A percentile compares a stretch with the other conserved stretches of the same genome.
Evolutionary conservation across 2,113 vertebrate genomes (phyloP).

Genomic region (Mesitornis unicolor): DNA sequence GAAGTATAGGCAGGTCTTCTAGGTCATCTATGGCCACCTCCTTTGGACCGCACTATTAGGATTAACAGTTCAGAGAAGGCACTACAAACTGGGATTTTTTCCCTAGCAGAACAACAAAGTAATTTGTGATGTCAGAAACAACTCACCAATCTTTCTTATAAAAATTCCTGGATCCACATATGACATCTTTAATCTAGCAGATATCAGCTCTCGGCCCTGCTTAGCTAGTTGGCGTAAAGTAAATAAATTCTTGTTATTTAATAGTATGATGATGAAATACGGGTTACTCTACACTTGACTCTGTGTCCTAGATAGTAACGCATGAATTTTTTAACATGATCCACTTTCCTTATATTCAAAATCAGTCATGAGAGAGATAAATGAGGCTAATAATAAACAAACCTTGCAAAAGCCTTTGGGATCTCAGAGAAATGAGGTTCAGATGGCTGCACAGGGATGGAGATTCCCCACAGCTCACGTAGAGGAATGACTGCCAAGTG

Average conservation of each 20-base stretch:
- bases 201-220: not conserved
- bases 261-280: not conserved
- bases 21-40: not conserved
- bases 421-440: slow-evolving; percentile 1
- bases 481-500: not conserved
- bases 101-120: not conserved
- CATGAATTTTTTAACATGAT: slow-evolving; percentile 22
- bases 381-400: slow-evolving; percentile 49
- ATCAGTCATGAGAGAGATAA: slow-evolving; percentile 39
- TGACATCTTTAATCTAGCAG: not conserved
- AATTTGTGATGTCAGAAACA: not conserved
- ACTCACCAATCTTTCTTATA: not conserved
- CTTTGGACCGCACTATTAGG: not conserved
- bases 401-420: slow-evolving; percentile 25
- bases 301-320: not conserved
- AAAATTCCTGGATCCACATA: not conserved
- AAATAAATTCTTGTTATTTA: slow-evolving; percentile 15
- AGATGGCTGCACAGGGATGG: slow-evolving; percentile 18
- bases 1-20: not conserved
- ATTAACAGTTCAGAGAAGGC: not conserved
- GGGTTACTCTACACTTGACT: not conserved
- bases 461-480: not conserved
- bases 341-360: slow-evolving; percentile 21
- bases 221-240: not conserved
- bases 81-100: not conserved